Evolutionary conservation across 2,113 vertebrate species (phyloP).

Genomic region (Elaphurus davidianus): DNA sequence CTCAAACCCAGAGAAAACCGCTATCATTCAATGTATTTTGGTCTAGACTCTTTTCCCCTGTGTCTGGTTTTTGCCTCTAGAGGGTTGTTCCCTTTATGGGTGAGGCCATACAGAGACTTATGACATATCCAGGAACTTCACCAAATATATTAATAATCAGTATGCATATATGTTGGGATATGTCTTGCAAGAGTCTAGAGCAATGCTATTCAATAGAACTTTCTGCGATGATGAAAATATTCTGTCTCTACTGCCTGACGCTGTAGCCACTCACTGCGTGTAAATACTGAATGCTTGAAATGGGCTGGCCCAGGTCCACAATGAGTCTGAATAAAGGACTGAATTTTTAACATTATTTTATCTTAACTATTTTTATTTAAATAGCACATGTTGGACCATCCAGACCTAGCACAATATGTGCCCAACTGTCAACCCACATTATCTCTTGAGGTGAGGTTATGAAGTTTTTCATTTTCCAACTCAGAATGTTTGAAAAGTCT

Average conservation of each 20-base stretch:
- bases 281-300: background rate
- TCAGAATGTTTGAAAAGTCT: background rate
- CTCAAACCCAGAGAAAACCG: background rate
- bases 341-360: background rate
- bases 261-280: fast-evolving
- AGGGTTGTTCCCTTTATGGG: background rate
- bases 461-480: background rate
- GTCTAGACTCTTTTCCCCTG: background rate
- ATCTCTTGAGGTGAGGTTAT: background rate
- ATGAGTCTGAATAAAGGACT: background rate
- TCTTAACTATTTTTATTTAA: background rate
- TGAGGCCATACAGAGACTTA: background rate
- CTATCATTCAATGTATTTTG: background rate
- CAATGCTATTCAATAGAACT: fast-evolving
- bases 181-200: background rate
- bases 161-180: fast-evolving
- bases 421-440: background rate
- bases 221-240: background rate
- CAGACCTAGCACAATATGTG: background rate
- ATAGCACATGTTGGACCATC: background rate
- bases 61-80: background rate
- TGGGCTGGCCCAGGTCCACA: background rate
- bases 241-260: fast-evolving
- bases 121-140: background rate
- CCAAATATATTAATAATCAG: background rate